Percentiles rank a stretch among this genome's conserved stretches.
Conservation (phyloP, 2,113 vertebrate species). For the Pterophyllum scalare region DNA sequence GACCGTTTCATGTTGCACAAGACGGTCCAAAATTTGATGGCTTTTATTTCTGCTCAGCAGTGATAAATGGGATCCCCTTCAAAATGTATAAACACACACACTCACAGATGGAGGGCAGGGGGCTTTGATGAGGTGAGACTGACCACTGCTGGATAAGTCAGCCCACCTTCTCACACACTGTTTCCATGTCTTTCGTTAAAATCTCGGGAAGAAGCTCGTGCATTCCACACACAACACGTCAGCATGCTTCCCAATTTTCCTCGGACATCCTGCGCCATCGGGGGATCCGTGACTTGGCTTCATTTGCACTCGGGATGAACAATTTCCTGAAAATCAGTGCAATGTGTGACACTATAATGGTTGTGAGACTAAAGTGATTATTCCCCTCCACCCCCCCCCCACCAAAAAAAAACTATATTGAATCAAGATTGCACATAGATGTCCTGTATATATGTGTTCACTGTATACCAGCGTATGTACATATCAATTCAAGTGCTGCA, state of each 20-base stretch:
- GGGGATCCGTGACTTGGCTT: conserved; percentile 28
- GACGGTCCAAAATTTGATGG: not conserved
- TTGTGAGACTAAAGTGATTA: not conserved
- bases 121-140: conserved; percentile 4
- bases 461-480: not conserved
- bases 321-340: conserved; percentile 46
- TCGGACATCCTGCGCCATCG: conserved; percentile 36
- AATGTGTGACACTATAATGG: not conserved
- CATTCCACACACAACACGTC: conserved; percentile 65
- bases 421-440: not conserved
- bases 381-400: not conserved
- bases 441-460: not conserved
- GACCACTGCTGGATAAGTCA: conserved; percentile 16
- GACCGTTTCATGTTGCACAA: conserved; percentile 9
- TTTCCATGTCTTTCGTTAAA: conserved; percentile 42
- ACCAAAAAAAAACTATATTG: not conserved
- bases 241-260: conserved; percentile 45
- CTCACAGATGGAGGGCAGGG: not conserved
- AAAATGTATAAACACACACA: not conserved
- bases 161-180: not conserved
- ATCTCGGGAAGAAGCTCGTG: conserved; percentile 28
- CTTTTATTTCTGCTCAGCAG: conserved; percentile 21
- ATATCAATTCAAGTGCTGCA: conserved; percentile 11
- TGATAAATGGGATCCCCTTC: not conserved
- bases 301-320: conserved; percentile 32